phyloP scores from a whole-genome alignment of 2,797 vertebrate species.

The Malurus leucopterus region DNA sequence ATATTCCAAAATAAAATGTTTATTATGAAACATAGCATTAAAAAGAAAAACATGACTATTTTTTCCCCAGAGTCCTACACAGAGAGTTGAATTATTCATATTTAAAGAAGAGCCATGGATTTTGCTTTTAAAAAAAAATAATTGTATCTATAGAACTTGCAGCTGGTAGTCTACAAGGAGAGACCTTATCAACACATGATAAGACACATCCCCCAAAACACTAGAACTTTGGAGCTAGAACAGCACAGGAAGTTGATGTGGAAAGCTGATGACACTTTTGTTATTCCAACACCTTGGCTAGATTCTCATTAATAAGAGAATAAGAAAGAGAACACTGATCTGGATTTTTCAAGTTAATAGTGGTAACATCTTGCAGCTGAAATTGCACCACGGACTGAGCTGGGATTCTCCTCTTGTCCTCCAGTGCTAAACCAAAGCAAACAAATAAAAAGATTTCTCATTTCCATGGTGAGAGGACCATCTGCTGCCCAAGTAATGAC shows the following conservation, averaged over 20 bases:
- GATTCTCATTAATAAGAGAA: not conserved
- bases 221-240: not conserved
- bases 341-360: not conserved
- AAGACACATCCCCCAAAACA: not conserved
- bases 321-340: not conserved
- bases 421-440: constrained; percentile 7
- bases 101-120: not conserved
- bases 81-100: not conserved
- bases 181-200: not conserved
- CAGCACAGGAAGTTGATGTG: not conserved
- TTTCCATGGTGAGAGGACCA: not conserved
- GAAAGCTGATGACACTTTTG: not conserved
- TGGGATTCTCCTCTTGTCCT: not conserved
- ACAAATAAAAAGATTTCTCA: not conserved
- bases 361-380: not conserved
- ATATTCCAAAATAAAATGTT: not conserved
- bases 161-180: constrained; percentile 26
- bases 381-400: not conserved
- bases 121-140: not conserved
- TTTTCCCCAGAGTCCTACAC: not conserved
- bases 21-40: not conserved
- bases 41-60: not conserved
- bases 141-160: not conserved
- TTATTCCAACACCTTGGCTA: not conserved
- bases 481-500: constrained; percentile 19